phyloP scores from a whole-genome alignment of 2,113 vertebrate genomes.

The Elanoides forficatus region DNA sequence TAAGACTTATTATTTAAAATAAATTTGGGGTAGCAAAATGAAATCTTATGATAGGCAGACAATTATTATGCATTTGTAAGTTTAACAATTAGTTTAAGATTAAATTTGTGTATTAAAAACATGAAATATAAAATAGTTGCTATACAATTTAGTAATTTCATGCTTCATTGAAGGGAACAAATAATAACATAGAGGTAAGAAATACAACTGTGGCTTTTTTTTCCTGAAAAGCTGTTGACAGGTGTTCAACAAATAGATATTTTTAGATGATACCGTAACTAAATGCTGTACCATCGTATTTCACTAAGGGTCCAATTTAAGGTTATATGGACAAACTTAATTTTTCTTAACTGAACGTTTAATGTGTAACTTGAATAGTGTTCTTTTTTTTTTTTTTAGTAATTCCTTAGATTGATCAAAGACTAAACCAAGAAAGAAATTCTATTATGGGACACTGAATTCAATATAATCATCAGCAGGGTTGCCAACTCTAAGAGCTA shows the following conservation, averaged over 20 bases:
- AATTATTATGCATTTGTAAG: neutral
- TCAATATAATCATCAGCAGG: neutral
- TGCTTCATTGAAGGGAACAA: neutral
- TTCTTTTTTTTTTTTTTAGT: neutral
- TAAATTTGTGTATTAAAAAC: neutral
- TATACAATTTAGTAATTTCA: neutral
- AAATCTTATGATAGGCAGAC: neutral
- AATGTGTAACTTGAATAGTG: neutral
- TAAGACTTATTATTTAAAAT: neutral
- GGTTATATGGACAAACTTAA: neutral
- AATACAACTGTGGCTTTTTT: neutral
- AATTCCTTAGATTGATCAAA: neutral
- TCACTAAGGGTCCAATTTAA: neutral
- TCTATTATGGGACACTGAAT: neutral
- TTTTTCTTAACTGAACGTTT: neutral
- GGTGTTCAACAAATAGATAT: neutral
- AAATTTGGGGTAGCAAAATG: neutral
- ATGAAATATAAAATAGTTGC: neutral
- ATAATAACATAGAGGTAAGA: neutral
- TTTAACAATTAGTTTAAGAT: neutral
- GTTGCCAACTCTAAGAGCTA: accelerated
- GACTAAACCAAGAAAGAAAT: neutral
- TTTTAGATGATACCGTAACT: neutral
- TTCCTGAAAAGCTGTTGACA: neutral
- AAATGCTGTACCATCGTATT: neutral